Conservation (phyloP, 2,888 invertebrate genomes). For the Dolichomitus sp. region DNA sequence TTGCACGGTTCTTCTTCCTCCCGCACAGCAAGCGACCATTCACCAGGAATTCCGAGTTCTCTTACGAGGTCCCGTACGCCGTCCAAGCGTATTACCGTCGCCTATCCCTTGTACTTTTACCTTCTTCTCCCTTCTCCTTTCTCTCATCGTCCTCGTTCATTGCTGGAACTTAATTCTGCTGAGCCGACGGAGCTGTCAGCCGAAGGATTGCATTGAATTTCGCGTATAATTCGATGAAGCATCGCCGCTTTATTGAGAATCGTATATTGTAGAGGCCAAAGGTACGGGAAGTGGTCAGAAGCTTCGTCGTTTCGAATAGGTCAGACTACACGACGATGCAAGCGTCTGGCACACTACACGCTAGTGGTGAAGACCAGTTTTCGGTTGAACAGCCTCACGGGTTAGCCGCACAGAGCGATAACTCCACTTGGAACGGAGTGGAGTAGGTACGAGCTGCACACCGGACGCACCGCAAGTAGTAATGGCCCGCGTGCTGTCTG, state of each 20-base stretch:
- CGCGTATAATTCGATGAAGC: constrained; percentile 31
- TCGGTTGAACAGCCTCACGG: constrained; percentile 29
- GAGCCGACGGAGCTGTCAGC: constrained; percentile 17
- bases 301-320: constrained; percentile 18
- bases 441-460: constrained; percentile 35
- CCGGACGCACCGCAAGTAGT: constrained; percentile 53
- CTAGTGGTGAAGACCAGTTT: constrained; percentile 9
- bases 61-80: constrained; percentile 33
- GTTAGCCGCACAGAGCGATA: constrained; percentile 44
- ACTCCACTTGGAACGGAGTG: constrained; percentile 46
- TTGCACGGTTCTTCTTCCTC: constrained; percentile 28
- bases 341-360: constrained; percentile 34
- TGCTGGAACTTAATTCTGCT: constrained; percentile 46
- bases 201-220: constrained; percentile 39
- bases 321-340: not conserved
- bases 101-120: not conserved
- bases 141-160: constrained; percentile 36
- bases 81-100: constrained; percentile 39
- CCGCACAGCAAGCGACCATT: constrained; percentile 10
- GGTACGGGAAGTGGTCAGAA: constrained; percentile 29
- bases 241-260: constrained; percentile 24
- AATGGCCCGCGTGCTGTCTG: constrained; percentile 52
- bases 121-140: not conserved
- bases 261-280: not conserved
- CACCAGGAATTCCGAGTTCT: constrained; percentile 23